phyloP scores from a whole-genome alignment of 37 sponge, comb jelly and placozoan genomes.

The Beroe ovata region DNA sequence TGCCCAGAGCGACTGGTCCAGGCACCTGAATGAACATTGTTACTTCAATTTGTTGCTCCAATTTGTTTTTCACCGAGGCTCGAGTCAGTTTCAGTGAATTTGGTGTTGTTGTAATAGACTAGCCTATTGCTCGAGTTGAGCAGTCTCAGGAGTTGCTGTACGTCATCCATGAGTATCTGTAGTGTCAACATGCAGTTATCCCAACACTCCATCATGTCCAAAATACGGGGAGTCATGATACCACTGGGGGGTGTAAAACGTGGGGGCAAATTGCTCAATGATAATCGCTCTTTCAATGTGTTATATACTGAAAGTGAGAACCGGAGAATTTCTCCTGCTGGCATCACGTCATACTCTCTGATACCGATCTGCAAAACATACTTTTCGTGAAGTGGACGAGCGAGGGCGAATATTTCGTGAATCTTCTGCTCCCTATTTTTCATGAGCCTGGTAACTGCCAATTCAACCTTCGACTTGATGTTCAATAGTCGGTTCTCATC shows the following conservation, averaged over 20 bases:
- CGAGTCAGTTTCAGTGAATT: too few species aligned
- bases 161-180: not conserved
- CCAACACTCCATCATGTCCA: conserved; percentile 30
- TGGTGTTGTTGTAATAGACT: too few species aligned
- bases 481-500: not conserved
- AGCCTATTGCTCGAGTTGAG: too few species aligned
- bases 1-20: not conserved
- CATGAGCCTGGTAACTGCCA: not conserved
- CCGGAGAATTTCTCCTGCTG: too few species aligned
- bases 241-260: not conserved
- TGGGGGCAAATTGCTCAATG: too few species aligned
- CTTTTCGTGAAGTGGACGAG: not conserved
- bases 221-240: not conserved
- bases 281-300: too few species aligned
- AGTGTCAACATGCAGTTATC: conserved; percentile 24
- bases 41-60: too few species aligned
- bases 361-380: too few species aligned
- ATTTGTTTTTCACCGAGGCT: too few species aligned
- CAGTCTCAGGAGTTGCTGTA: not conserved
- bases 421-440: not conserved
- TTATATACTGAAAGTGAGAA: too few species aligned
- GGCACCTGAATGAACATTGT: not conserved
- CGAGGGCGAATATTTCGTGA: not conserved
- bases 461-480: not conserved
- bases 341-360: too few species aligned